Base-by-base conservation (phyloP, 2,888 invertebrate genomes). In the Nephrotoma appendiculata region DNA sequence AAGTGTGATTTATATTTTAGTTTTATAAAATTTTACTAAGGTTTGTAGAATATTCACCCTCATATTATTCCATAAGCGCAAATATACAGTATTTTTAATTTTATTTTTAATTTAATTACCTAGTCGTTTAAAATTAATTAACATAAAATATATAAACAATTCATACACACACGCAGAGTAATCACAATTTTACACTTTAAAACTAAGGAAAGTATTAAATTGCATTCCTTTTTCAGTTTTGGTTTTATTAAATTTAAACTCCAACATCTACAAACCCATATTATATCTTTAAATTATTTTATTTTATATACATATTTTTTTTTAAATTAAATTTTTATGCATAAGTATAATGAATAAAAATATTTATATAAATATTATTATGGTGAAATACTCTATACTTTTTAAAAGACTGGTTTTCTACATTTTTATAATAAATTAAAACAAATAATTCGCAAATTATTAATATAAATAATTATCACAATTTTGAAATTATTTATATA, bases 381-480 rank as follows among this genome's bases (percentile, higher is more conserved):
- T 42, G 84, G 86, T 86, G 86, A 88, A 88, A 88, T 88, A 88
- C 88, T 88, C 88, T 88, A 88, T 87, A 71, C 71, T 71, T 89
- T 90, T 90, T 90, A 89, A 86, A 90, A 90, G 90, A 90, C 90
- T 90, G 90, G 90, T 90, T 90, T 90, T 90, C 90, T 90, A 90
- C 89, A 89, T 90, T 90, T 89, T 90, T 89, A 87, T 87, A 88
- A 86, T 87, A 86, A 87, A 83, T 19, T 41, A 85, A 83, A 41
- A 41, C 6, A 83, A 83, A 83, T 83, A 11, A 71, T 71, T 31
- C 71, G 71, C 71, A 71, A 31, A 71, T 52, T 52, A 52, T 5
- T 15, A 52, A 52, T 6, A 52, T 9, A 71, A 9, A 12, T 9
- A 71, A 71, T 71, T 71, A 71, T 71, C 71, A 71, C 71, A 31